A percentile compares a stretch with the other conserved stretches of the same genome.
Conservation (phyloP, 2,113 vertebrate genomes). For the Dipodomys stephensi region DNA sequence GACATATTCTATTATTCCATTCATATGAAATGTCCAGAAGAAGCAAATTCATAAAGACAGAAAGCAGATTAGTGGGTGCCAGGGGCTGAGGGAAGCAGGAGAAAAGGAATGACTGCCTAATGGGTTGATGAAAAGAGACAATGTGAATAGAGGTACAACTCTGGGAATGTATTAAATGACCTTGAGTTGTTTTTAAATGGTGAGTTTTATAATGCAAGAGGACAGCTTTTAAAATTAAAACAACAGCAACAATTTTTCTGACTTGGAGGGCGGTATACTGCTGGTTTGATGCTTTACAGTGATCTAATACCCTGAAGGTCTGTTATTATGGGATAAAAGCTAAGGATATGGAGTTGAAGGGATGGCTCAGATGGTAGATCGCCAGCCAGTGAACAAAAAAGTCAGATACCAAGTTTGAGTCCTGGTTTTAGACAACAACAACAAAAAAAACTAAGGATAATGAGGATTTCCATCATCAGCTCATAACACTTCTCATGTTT, state of each 20-base stretch:
- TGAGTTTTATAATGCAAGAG: background rate
- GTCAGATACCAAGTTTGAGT: too few relatives aligned
- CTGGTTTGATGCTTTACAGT: background rate
- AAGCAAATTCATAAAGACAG: conserved; percentile 40
- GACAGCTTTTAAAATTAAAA: background rate
- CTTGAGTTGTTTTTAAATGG: too few relatives aligned
- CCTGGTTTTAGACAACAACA: too few relatives aligned
- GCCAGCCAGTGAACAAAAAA: too few relatives aligned
- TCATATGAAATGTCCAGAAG: conserved; percentile 21
- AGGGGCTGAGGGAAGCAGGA: background rate
- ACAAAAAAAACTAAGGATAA: too few relatives aligned
- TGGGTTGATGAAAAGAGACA: conserved; percentile 15
- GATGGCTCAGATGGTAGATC: too few relatives aligned
- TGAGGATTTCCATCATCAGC: background rate
- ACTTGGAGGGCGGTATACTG: conserved; percentile 2
- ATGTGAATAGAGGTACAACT: background rate
- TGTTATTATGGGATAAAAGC: background rate
- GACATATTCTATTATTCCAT: background rate
- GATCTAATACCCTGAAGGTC: conserved; percentile 34
- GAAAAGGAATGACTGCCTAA: background rate
- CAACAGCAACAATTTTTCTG: background rate
- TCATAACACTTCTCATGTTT: conserved; percentile 21
- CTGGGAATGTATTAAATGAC: too few relatives aligned
- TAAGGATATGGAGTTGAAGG: background rate
- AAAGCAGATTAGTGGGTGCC: conserved; percentile 12